A percentile compares a stretch with the other conserved stretches of the same genome.
These are phyloP conservation scores for Romanogobio albipinnatus DNA, from an alignment of 2,113 vertebrate genomes.

Conservation along the genomic window DNA sequence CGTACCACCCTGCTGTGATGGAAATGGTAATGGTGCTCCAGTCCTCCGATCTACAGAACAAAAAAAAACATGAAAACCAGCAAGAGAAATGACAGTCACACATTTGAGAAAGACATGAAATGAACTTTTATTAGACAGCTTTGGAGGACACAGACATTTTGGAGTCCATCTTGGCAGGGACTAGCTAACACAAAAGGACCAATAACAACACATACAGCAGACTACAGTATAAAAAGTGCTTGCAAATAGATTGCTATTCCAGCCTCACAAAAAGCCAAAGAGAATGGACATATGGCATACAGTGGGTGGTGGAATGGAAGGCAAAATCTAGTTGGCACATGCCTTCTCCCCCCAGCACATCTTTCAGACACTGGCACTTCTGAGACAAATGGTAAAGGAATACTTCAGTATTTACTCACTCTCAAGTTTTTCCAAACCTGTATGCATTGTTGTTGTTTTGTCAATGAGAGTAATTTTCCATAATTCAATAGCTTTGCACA, in stretches of 20 bases:
- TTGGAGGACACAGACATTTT: background rate
- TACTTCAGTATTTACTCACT: background rate
- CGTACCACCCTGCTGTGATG: conserved; percentile 90
- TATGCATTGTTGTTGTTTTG: background rate
- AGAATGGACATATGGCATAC: conserved; percentile 29
- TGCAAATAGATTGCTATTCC: background rate
- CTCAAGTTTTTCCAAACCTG: background rate
- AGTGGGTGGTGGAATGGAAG: conserved; percentile 35
- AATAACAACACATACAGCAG: background rate
- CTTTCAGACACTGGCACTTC: background rate
- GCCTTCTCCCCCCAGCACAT: conserved; percentile 23
- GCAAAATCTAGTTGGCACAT: conserved; percentile 15
- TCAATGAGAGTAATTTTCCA: background rate
- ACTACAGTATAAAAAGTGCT: background rate
- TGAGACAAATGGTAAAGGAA: background rate
- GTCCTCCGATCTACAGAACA: conserved; percentile 81
- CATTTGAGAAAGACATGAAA: background rate
- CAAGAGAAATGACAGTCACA: background rate
- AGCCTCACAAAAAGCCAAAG: background rate
- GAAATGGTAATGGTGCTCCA: conserved; percentile 92
- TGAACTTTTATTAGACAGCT: background rate
- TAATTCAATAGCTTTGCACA: background rate
- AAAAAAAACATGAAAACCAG: conserved; percentile 44
- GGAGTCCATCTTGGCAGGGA: background rate
- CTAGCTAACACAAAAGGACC: background rate